Conservation (phyloP, 2,888 invertebrate genomes). For the Autographa gamma region DNA sequence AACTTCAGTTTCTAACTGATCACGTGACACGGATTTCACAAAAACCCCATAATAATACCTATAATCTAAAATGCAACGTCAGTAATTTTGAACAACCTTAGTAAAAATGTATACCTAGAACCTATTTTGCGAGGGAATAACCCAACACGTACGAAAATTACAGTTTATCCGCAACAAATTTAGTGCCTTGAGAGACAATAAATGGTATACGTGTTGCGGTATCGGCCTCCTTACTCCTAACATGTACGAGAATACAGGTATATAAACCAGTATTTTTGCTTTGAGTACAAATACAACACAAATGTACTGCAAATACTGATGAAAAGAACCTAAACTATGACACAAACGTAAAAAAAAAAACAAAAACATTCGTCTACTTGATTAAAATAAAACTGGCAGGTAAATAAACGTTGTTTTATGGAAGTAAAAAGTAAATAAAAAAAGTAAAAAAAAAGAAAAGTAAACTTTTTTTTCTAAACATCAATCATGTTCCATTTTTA, state of each 20-base stretch:
- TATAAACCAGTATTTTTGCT: background rate
- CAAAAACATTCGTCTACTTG: too few relatives aligned
- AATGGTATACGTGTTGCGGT: constrained; percentile 47
- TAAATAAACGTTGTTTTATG: too few relatives aligned
- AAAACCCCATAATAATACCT: background rate
- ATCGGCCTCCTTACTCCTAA: constrained; percentile 5
- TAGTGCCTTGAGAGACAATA: constrained; percentile 42
- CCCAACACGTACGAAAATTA: constrained; percentile 25
- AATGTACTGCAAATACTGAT: constrained; percentile 12
- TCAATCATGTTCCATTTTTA: too few relatives aligned
- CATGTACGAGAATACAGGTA: constrained; percentile 1
- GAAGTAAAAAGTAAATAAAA: too few relatives aligned
- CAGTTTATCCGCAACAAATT: constrained; percentile 27
- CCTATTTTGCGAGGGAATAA: background rate
- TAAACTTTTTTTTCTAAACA: too few relatives aligned
- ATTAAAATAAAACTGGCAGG: too few relatives aligned
- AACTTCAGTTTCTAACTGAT: too few relatives aligned
- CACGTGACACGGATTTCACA: background rate
- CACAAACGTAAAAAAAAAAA: background rate
- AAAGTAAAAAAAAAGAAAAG: too few relatives aligned
- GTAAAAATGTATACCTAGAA: constrained; percentile 2
- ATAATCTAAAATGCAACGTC: background rate
- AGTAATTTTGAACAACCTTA: background rate
- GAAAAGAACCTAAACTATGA: constrained; percentile 15
- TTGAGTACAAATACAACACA: background rate